Evolutionary conservation across 2,113 vertebrate genomes (phyloP).

Genomic region (Pangasianodon gigas): DNA sequence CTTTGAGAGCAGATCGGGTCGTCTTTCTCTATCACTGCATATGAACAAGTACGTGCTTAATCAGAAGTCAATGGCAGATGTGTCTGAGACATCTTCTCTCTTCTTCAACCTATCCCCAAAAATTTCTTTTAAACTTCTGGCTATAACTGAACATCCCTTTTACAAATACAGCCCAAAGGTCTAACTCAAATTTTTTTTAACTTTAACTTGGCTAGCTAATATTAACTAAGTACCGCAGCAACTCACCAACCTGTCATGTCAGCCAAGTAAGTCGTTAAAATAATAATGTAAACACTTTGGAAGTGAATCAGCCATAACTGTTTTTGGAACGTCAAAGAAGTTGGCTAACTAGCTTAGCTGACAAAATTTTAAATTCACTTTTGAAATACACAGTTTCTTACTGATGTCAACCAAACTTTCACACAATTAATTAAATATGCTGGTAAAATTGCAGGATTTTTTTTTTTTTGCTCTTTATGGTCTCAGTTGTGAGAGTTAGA

Average conservation of each 20-base stretch:
- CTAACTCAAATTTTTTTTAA: not conserved
- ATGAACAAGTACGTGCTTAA: slow-evolving; percentile 13
- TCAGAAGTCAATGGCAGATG: not conserved
- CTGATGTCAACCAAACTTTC: not conserved
- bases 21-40: slow-evolving; percentile 18
- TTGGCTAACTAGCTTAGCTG: not conserved
- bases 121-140: not conserved
- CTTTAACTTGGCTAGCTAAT: not conserved
- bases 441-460: not conserved
- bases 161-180: not conserved
- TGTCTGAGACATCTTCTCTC: not conserved
- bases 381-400: not conserved
- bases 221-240: not conserved
- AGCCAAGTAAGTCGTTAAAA: not conserved
- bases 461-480: not conserved
- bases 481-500: not conserved
- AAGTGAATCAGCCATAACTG: not conserved
- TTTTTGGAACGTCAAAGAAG: not conserved
- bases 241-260: not conserved
- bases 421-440: not conserved
- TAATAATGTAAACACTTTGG: not conserved
- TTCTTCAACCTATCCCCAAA: not conserved
- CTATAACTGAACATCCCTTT: not conserved
- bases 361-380: not conserved
- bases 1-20: slow-evolving; percentile 29